Evolutionary conservation across 2,797 vertebrate species (phyloP).

Genomic region (Ceryle rudis): DNA sequence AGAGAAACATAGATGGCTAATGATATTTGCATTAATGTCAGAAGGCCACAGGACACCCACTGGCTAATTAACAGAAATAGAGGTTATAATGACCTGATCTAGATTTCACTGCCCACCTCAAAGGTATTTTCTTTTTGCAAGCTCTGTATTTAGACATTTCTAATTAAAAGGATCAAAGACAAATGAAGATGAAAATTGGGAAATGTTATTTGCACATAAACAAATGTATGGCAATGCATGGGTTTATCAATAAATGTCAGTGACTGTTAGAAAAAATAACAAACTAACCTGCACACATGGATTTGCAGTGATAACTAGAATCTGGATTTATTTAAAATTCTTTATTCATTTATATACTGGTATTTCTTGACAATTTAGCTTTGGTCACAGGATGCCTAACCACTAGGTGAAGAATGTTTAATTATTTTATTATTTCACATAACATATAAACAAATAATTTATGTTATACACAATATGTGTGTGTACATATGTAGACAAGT

Average conservation of each 20-base stretch:
- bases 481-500: fast-evolving
- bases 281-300: not conserved
- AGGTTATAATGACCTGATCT: conserved; percentile 61
- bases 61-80: conserved; percentile 71
- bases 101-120: conserved; percentile 48
- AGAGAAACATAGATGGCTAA: conserved; percentile 65
- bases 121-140: conserved; percentile 7
- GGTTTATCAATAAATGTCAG: not conserved
- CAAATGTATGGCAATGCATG: not conserved
- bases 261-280: not conserved
- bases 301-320: not conserved
- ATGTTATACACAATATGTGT: not conserved
- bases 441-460: not conserved
- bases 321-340: not conserved
- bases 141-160: not conserved
- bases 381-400: not conserved
- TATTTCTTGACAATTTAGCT: not conserved
- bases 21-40: conserved; percentile 72
- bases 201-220: not conserved
- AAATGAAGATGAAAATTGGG: not conserved
- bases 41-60: conserved; percentile 62
- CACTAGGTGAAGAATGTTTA: not conserved
- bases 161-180: not conserved
- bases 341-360: not conserved
- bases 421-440: not conserved